phyloP scores from a whole-genome alignment of 2,113 vertebrate species.

The Microtus ochrogaster region DNA sequence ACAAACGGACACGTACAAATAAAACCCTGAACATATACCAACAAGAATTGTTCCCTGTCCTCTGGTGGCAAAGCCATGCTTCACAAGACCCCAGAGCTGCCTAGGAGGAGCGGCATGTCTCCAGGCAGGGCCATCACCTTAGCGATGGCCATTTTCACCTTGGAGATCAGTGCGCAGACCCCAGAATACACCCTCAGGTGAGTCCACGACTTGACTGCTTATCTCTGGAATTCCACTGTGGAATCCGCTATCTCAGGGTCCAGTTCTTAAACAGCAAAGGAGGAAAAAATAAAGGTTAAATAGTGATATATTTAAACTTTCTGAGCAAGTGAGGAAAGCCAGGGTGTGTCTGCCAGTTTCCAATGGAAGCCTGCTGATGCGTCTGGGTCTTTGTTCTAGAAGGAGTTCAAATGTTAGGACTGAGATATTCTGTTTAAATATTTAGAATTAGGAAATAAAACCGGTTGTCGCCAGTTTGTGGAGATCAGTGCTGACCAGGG shows the following conservation, averaged over 20 bases:
- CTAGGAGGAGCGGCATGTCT: conserved; percentile 40
- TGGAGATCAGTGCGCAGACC: neutral
- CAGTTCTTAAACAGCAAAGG: neutral
- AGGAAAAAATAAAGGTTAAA: neutral
- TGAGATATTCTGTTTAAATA: neutral
- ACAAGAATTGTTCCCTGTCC: neutral
- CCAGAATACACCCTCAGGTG: conserved; percentile 71
- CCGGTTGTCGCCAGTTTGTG: neutral
- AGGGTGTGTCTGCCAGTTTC: neutral
- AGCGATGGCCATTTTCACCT: conserved; percentile 48
- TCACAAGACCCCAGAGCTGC: neutral
- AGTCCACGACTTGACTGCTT: conserved; percentile 50
- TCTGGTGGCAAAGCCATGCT: conserved; percentile 79
- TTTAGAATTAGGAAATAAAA: neutral
- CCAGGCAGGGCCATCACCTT: neutral
- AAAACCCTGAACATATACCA: conserved; percentile 11
- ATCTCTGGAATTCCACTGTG: neutral
- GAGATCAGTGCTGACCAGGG: neutral
- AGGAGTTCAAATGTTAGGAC: neutral
- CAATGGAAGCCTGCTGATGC: neutral
- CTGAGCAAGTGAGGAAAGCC: neutral
- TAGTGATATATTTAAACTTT: neutral
- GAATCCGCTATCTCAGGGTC: neutral
- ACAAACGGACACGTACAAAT: neutral
- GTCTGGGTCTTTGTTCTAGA: conserved; percentile 16